A percentile compares a stretch with the other conserved stretches of the same genome.
Evolutionary conservation across 2,113 vertebrate genomes (phyloP).

Genomic region (Mus spicilegus): DNA sequence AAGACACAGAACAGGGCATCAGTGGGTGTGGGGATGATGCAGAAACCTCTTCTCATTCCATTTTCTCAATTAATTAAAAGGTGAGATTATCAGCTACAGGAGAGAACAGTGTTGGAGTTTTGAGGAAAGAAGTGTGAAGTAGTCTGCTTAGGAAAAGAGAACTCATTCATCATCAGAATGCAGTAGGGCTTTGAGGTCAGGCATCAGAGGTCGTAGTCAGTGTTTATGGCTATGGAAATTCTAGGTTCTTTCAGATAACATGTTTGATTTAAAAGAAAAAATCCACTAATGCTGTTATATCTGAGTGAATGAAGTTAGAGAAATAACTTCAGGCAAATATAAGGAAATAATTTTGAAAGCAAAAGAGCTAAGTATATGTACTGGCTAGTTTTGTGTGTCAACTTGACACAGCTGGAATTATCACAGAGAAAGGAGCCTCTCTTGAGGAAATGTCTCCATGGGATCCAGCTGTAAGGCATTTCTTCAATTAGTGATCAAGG

Average conservation of each 20-base stretch:
- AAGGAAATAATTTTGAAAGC: not conserved
- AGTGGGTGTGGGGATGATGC: not conserved
- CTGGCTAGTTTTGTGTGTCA: not conserved
- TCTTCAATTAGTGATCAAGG: too few relatives aligned
- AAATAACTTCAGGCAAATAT: not conserved
- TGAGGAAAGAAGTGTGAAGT: not conserved
- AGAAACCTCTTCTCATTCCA: conserved; percentile 3
- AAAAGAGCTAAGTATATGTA: not conserved
- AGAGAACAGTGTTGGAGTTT: conserved; percentile 9
- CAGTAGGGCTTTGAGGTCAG: not conserved
- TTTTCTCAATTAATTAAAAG: conserved; percentile 65
- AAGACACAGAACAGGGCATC: not conserved
- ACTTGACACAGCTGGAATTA: too few relatives aligned
- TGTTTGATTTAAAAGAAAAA: not conserved
- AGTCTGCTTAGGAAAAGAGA: not conserved
- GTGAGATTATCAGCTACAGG: conserved; percentile 9
- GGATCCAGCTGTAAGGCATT: too few relatives aligned
- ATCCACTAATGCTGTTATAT: not conserved
- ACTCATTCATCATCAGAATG: not conserved
- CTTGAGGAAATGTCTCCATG: too few relatives aligned
- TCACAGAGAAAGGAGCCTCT: too few relatives aligned
- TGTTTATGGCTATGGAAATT: not conserved
- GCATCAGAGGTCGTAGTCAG: not conserved
- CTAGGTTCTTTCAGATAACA: not conserved
- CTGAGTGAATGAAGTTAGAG: not conserved